These are phyloP conservation scores for Acleris holmiana DNA, from an alignment of 2,888 invertebrate species.

Conservation along the genomic window DNA sequence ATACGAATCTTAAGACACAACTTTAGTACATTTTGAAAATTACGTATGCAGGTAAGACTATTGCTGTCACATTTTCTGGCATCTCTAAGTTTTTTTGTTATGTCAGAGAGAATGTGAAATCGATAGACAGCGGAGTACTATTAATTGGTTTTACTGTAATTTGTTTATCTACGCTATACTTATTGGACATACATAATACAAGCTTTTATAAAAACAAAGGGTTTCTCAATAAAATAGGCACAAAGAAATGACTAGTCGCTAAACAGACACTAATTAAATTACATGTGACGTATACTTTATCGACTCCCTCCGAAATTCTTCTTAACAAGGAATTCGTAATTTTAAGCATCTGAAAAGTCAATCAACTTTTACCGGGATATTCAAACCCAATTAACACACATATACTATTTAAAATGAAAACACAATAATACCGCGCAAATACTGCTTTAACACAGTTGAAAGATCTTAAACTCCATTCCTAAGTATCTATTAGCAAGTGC, in stretches of 20 bases:
- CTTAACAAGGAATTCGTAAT: not conserved
- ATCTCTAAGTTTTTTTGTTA: no score
- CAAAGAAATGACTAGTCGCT: slow-evolving; percentile 31
- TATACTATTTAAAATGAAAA: slow-evolving; percentile 13
- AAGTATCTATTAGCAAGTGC: slow-evolving; percentile 4
- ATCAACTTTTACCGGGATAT: not conserved
- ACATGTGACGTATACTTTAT: slow-evolving; percentile 8
- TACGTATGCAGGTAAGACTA: no score
- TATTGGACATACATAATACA: not conserved
- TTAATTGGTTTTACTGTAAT: no score
- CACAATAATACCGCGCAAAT: slow-evolving; percentile 28
- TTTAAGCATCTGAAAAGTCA: slow-evolving; percentile 3
- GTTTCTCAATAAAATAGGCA: slow-evolving; percentile 17
- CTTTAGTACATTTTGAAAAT: no score
- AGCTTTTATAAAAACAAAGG: slow-evolving; percentile 4
- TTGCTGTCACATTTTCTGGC: no score
- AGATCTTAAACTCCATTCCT: not conserved
- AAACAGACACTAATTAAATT: slow-evolving; percentile 18
- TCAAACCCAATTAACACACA: not conserved
- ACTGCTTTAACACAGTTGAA: slow-evolving; percentile 29
- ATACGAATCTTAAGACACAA: no score
- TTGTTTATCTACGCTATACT: no score
- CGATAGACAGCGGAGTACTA: no score
- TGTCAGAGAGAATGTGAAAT: no score
- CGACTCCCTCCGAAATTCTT: slow-evolving; percentile 5